Base-by-base conservation (phyloP, 1,140 invertebrate genomes). In the Cyphomyrmex costatus region DNA sequence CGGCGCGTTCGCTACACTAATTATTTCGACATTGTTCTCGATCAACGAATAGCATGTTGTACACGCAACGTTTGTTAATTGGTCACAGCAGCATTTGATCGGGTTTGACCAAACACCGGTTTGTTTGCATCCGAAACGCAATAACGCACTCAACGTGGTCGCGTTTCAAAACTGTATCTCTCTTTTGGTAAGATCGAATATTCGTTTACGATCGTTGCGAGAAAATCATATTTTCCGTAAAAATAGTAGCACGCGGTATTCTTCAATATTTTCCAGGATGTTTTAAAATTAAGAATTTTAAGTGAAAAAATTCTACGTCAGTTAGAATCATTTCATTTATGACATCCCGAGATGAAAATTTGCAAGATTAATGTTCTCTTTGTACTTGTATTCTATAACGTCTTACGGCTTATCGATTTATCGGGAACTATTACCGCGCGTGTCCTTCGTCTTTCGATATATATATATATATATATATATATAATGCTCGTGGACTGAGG, bases 381-480 rank as follows among this genome's bases (percentile, higher is more conserved):
- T 68, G n/a, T 21, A 33, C 33, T 42, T 14, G 6, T 16, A 51
- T 53, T 68, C 65, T 19, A 19, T 30, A n/a, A 65, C 30, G 36
- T 46, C 33, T 79, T 60, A 58, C 19, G n/a, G 49, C n/a, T 73
- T 74, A 83, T 83, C 70, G 80, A 87, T 87, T 83, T 88, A 86
- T 86, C 61, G 61, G 63, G n/a, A 56, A 60, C 24, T 66, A 80
- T 88, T 77, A 61, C 42, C 51, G 30, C 66, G 65, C 88, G 65
- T 30, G 24, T 60, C 73, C 42, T 51, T 78, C 60, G 46, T n/a
- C 30, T 12, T 65, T 65, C 30, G 16, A 14, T 30, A 33, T 63
- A 33, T 63, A 63, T 63, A 24, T 24, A 60, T 60, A 27, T 60
- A 14, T 60, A 24, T 60, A 21, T 76, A 42, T 77, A 86, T 85